A percentile compares a stretch with the other conserved stretches of the same genome.
Evolutionary conservation across 2,888 invertebrate genomes (phyloP).

Genomic region (Anticlea derivata): DNA sequence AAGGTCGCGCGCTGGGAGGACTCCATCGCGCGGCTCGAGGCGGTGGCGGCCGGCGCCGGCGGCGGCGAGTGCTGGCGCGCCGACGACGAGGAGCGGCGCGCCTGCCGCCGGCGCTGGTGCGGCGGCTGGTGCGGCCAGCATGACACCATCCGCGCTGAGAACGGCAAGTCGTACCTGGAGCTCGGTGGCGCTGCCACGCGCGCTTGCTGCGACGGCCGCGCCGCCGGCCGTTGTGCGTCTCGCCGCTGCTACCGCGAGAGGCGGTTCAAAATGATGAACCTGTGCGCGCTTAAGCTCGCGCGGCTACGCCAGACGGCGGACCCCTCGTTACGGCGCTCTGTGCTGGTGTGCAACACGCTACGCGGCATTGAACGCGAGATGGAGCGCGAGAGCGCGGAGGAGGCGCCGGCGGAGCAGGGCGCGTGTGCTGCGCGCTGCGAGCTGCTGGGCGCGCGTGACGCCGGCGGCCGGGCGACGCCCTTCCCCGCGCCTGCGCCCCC

Average conservation of each 20-base stretch:
- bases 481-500: slow-evolving; percentile 83
- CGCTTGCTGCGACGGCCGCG: slow-evolving; percentile 89
- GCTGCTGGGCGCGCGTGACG: slow-evolving; percentile 78
- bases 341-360: slow-evolving; percentile 96
- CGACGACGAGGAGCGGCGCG: slow-evolving; percentile 81
- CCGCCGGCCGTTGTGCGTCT: slow-evolving; percentile 90
- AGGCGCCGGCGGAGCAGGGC: slow-evolving; percentile 79
- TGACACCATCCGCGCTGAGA: slow-evolving; percentile 94
- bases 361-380: slow-evolving; percentile 95
- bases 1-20: slow-evolving; percentile 81
- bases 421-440: slow-evolving; percentile 84
- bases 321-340: slow-evolving; percentile 94
- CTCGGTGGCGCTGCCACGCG: slow-evolving; percentile 91
- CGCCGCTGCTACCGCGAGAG: slow-evolving; percentile 93
- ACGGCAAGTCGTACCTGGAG: slow-evolving; percentile 95
- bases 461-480: slow-evolving; percentile 87
- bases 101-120: slow-evolving; percentile 83
- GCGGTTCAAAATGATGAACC: slow-evolving; percentile 94
- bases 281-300: slow-evolving; percentile 96
- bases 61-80: slow-evolving; percentile 85
- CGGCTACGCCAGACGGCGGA: slow-evolving; percentile 94
- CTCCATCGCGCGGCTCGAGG: slow-evolving; percentile 78
- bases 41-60: slow-evolving; percentile 85
- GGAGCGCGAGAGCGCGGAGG: slow-evolving; percentile 86
- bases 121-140: slow-evolving; percentile 84